phyloP scores from a whole-genome alignment of 2,797 vertebrate species.

The Hydrocynus forskahlii region DNA sequence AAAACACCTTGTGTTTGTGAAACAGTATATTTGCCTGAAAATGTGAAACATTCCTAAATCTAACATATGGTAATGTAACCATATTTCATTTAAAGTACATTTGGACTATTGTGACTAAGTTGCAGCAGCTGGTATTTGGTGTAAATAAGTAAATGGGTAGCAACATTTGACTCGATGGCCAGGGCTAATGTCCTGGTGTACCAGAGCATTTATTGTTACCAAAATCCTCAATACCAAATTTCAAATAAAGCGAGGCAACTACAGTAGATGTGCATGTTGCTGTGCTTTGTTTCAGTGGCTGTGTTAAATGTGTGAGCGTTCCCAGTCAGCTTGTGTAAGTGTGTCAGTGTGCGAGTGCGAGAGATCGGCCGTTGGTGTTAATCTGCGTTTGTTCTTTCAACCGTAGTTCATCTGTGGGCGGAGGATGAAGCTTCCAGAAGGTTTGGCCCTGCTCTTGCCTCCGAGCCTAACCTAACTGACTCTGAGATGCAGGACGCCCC shows the following conservation, averaged over 20 bases:
- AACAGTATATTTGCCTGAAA: no score
- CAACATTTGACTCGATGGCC: no score
- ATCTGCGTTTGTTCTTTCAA: slow-evolving; percentile 80
- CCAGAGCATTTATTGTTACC: slow-evolving; percentile 21
- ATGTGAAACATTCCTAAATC: no score
- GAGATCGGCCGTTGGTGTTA: slow-evolving; percentile 69
- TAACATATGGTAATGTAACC: no score
- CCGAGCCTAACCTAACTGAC: slow-evolving; percentile 78
- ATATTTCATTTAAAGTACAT: no score
- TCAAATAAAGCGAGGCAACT: slow-evolving; percentile 11
- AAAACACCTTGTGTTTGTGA: no score
- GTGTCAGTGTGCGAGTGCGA: slow-evolving; percentile 28
- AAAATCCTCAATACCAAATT: slow-evolving; percentile 20
- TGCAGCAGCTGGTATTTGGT: no score
- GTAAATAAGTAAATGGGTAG: no score
- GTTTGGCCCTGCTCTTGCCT: slow-evolving; percentile 76
- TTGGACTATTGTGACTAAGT: no score
- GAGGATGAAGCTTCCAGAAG: slow-evolving; percentile 79
- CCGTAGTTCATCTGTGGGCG: slow-evolving; percentile 83
- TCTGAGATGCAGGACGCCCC: slow-evolving; percentile 76
- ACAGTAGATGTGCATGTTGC: neutral
- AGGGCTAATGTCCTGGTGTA: no score
- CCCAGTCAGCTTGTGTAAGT: slow-evolving; percentile 27
- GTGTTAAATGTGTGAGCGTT: slow-evolving; percentile 6
- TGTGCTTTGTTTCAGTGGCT: neutral